Evolutionary conservation across 2,113 vertebrate genomes (phyloP).

Genomic region (Xenopus borealis): DNA sequence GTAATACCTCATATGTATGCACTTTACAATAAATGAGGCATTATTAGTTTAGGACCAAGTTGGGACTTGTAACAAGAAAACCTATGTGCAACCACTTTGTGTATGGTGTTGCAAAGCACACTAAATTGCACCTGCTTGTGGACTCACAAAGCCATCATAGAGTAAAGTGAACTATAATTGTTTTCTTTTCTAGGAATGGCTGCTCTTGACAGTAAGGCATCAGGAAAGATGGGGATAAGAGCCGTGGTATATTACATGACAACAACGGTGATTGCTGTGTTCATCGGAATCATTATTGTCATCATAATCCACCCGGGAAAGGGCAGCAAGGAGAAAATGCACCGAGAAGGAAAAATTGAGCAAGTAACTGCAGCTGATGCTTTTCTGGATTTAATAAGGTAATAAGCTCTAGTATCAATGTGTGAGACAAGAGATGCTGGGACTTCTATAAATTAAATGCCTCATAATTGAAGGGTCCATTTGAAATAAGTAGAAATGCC

Average conservation of each 20-base stretch:
- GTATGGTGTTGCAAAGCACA: too few relatives aligned
- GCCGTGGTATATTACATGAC: constrained; percentile 94
- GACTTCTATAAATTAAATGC: too few relatives aligned
- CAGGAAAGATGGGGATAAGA: constrained; percentile 92
- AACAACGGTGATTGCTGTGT: constrained; percentile 90
- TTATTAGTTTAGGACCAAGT: too few relatives aligned
- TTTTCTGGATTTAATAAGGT: constrained; percentile 96
- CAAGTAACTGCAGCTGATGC: constrained; percentile 87
- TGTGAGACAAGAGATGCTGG: too few relatives aligned
- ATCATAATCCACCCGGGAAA: constrained; percentile 93
- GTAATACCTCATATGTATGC: too few relatives aligned
- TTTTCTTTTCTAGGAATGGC: constrained; percentile 83
- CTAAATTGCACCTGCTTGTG: too few relatives aligned
- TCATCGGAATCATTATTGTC: constrained; percentile 94
- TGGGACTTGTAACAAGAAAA: too few relatives aligned
- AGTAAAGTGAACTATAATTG: background rate
- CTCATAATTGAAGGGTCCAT: too few relatives aligned
- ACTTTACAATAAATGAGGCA: too few relatives aligned
- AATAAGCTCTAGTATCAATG: constrained; percentile 20
- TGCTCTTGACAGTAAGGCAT: constrained; percentile 89
- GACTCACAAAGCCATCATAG: too few relatives aligned
- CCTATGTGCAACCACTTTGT: too few relatives aligned
- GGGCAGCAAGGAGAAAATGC: constrained; percentile 87
- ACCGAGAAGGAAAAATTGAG: constrained; percentile 80
- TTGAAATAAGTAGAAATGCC: too few relatives aligned